Evolutionary conservation across 2,888 invertebrate genomes (phyloP).

Genomic region (Melitaea athalia): DNA sequence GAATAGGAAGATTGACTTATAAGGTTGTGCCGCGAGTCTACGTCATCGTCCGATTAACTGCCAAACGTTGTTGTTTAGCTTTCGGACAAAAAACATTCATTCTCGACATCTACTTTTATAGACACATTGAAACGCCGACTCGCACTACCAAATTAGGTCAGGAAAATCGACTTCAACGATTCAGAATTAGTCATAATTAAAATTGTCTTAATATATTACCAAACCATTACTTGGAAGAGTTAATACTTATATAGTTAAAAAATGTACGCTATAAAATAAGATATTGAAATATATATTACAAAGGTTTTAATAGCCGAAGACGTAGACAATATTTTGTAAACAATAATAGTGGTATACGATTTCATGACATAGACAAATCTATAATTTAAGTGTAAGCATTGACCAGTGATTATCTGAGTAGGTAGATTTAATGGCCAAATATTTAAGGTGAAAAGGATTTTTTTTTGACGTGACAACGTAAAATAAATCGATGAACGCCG

Average conservation of each 20-base stretch:
- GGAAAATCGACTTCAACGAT: slow-evolving; percentile 35
- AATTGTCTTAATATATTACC: slow-evolving; percentile 10
- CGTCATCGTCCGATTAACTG: slow-evolving; percentile 74
- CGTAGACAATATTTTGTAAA: not conserved
- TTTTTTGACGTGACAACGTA: no score
- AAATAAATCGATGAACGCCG: no score
- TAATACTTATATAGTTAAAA: slow-evolving; percentile 1
- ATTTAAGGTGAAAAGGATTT: no score
- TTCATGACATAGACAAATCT: no score
- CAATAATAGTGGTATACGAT: no score
- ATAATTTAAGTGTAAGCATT: no score
- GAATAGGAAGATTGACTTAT: slow-evolving; percentile 76
- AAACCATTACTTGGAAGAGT: not conserved
- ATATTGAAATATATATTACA: not conserved
- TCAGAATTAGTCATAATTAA: slow-evolving; percentile 32
- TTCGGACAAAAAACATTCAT: slow-evolving; percentile 60
- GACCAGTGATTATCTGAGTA: no score
- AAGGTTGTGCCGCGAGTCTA: slow-evolving; percentile 62
- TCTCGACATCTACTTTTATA: slow-evolving; percentile 68
- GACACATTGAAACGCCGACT: slow-evolving; percentile 60
- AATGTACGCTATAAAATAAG: not conserved
- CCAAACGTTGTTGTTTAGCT: slow-evolving; percentile 59
- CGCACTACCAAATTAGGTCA: slow-evolving; percentile 49
- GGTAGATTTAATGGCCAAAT: no score
- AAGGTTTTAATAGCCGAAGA: not conserved